These are phyloP conservation scores for Columba guinea DNA, from an alignment of 2,797 vertebrate genomes.

Conservation along the genomic window DNA sequence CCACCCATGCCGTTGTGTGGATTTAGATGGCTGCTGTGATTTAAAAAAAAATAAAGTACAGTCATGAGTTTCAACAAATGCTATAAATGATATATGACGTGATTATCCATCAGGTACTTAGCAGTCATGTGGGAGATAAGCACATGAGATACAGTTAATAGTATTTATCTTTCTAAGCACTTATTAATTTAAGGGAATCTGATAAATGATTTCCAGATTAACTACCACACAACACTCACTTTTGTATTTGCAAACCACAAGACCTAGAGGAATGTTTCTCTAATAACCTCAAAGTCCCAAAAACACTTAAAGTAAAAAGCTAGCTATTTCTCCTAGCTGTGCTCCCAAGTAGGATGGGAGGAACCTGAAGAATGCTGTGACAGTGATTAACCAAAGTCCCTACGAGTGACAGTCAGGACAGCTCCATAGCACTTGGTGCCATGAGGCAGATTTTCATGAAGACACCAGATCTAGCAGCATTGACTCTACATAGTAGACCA, in stretches of 20 bases:
- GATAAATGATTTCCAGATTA: not conserved
- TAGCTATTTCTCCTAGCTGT: not conserved
- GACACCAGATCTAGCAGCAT: not conserved
- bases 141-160: not conserved
- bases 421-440: not conserved
- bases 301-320: not conserved
- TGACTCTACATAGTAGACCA: rapidly evolving
- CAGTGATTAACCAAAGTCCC: not conserved
- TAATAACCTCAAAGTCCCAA: not conserved
- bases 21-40: not conserved
- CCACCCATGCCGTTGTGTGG: not conserved
- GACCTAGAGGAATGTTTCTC: not conserved
- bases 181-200: not conserved
- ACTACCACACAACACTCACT: not conserved
- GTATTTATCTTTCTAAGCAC: not conserved
- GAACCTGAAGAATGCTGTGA: not conserved
- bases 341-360: not conserved
- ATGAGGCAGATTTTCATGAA: not conserved
- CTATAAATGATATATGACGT: not conserved
- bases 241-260: not conserved
- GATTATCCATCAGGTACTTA: not conserved
- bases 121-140: not conserved
- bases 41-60: not conserved
- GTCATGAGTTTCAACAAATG: not conserved
- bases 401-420: not conserved